phyloP scores from a whole-genome alignment of 2,888 invertebrate species.

The Phorcus lineatus region DNA sequence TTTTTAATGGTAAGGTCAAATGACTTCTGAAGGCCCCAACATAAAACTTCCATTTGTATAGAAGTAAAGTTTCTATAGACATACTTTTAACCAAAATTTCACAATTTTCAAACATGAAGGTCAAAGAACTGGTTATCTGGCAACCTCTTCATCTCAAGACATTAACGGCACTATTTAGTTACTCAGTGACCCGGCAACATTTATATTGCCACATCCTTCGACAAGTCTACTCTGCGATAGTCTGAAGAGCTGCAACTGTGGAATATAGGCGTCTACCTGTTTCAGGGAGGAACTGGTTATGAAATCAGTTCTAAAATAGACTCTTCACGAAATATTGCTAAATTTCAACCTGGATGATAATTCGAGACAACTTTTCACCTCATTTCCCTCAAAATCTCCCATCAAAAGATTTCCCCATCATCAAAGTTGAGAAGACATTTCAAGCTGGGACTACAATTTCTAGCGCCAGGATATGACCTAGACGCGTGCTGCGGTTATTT shows the following conservation, averaged over 20 bases:
- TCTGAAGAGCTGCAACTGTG: background rate
- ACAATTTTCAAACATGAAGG: too few relatives aligned
- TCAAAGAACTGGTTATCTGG: background rate
- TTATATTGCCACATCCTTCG: background rate
- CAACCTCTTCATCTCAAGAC: background rate
- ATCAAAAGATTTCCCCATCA: conserved; percentile 12
- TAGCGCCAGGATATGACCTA: conserved; percentile 19
- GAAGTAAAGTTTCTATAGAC: too few relatives aligned
- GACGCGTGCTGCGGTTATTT: conserved; percentile 3
- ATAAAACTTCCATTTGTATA: too few relatives aligned
- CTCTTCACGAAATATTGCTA: background rate
- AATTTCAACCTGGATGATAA: background rate
- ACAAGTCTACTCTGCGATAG: background rate
- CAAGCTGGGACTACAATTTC: conserved; percentile 2
- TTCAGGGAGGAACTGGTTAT: background rate
- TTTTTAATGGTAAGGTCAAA: too few relatives aligned
- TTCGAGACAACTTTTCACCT: conserved; percentile 19
- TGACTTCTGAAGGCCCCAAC: too few relatives aligned
- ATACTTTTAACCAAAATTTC: too few relatives aligned
- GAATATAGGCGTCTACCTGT: background rate
- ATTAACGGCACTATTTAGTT: background rate
- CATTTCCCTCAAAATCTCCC: conserved; percentile 17
- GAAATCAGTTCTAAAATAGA: conserved; percentile 12
- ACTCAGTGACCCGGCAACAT: background rate
- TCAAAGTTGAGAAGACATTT: conserved; percentile 12